Conservation (phyloP, 2,113 vertebrate species). For the Percina caprodes region DNA sequence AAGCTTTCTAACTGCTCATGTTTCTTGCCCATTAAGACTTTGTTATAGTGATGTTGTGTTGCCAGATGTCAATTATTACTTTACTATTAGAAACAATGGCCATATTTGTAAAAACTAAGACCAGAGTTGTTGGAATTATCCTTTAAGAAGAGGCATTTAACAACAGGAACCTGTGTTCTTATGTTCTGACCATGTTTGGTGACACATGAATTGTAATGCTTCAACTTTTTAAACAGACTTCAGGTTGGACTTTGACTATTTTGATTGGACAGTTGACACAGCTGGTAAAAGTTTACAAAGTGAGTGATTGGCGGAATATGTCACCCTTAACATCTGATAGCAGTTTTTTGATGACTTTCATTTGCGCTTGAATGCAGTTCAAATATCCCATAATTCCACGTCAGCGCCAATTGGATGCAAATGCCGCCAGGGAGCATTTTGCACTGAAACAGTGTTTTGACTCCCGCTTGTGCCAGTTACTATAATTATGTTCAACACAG, state of each 20-base stretch:
- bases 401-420: slow-evolving; percentile 56
- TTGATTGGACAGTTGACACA: slow-evolving; percentile 47
- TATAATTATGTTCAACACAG: slow-evolving; percentile 77
- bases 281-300: slow-evolving; percentile 43
- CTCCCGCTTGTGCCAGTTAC: slow-evolving; percentile 70
- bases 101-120: slow-evolving; percentile 12
- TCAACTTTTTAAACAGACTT: neutral
- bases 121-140: slow-evolving; percentile 14
- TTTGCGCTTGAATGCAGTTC: neutral
- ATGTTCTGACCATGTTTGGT: no score
- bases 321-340: neutral
- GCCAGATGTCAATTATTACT: slow-evolving; percentile 13
- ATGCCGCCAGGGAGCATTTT: slow-evolving; percentile 30
- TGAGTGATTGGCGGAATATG: slow-evolving; percentile 4
- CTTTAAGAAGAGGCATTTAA: slow-evolving; percentile 32
- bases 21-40: slow-evolving; percentile 14
- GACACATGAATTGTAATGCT: no score
- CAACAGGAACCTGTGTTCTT: neutral
- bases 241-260: neutral
- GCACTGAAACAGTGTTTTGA: slow-evolving; percentile 57
- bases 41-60: neutral
- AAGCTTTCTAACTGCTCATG: neutral
- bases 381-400: slow-evolving; percentile 38
- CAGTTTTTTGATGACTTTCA: slow-evolving; percentile 17
- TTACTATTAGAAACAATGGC: slow-evolving; percentile 23